A percentile compares a stretch with the other conserved stretches of the same genome.
These are phyloP conservation scores for Drosophila emarginata DNA, from an alignment of 2,888 invertebrate genomes.

Conservation along the genomic window DNA sequence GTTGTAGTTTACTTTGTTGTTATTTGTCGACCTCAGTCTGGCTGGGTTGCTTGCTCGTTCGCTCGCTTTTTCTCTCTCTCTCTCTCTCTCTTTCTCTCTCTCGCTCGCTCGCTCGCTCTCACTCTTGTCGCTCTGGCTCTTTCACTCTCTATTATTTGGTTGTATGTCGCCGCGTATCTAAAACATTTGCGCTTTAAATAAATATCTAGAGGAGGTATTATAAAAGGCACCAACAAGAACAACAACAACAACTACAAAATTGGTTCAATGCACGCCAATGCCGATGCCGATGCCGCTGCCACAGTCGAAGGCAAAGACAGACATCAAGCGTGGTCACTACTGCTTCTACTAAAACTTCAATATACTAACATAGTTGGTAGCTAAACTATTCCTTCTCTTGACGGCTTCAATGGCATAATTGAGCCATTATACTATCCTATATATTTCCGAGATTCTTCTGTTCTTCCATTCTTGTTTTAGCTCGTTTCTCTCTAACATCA, in stretches of 20 bases:
- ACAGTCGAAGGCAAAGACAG: constrained; percentile 33
- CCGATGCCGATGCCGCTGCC: neutral
- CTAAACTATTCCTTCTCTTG: too few relatives aligned
- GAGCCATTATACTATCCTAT: neutral
- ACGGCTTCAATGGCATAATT: too few relatives aligned
- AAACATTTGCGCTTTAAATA: constrained; percentile 78
- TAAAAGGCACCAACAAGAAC: constrained; percentile 57
- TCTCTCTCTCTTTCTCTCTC: constrained; percentile 4
- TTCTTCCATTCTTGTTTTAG: neutral
- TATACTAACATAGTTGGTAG: neutral
- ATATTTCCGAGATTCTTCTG: neutral
- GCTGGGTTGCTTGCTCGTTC: constrained; percentile 30
- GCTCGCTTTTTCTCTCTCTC: too few relatives aligned
- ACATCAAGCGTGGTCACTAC: constrained; percentile 1
- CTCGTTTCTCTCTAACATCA: neutral
- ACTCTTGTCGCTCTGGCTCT: constrained; percentile 4
- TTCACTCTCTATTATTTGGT: constrained; percentile 39
- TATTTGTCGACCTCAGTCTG: constrained; percentile 37
- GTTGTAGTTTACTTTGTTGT: constrained; percentile 56
- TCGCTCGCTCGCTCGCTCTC: constrained; percentile 6
- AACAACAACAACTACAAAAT: constrained; percentile 51
- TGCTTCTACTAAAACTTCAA: neutral
- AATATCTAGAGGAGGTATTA: constrained; percentile 71
- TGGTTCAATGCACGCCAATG: constrained; percentile 72
- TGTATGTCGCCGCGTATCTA: constrained; percentile 65